A percentile compares a stretch with the other conserved stretches of the same genome.
Evolutionary conservation across 2,113 vertebrate species (phyloP).

Genomic region (Romanogobio albipinnatus): DNA sequence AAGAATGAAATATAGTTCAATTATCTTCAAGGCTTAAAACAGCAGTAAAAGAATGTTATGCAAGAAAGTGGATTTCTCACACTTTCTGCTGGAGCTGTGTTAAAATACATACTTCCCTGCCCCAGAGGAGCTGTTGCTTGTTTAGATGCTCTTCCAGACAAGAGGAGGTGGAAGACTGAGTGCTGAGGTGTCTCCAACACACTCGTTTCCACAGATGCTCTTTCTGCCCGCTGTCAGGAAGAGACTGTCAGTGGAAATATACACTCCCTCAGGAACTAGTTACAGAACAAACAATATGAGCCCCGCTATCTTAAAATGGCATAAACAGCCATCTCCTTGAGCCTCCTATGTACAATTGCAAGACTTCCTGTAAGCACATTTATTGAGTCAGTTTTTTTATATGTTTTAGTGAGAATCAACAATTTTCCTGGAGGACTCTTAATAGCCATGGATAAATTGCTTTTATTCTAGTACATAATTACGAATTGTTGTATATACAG

Average conservation of each 20-base stretch:
- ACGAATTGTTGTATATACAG: background rate
- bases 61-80: background rate
- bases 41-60: background rate
- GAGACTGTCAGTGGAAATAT: conserved; percentile 43
- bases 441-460: background rate
- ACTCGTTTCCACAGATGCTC: conserved; percentile 26
- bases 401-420: background rate
- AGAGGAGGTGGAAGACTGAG: conserved; percentile 36
- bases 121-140: conserved; percentile 39
- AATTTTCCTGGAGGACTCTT: background rate
- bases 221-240: conserved; percentile 45
- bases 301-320: conserved; percentile 24
- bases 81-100: conserved; percentile 18
- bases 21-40: background rate
- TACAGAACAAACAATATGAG: conserved; percentile 52
- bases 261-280: conserved; percentile 44
- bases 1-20: background rate
- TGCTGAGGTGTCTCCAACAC: conserved; percentile 31
- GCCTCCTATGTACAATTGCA: background rate
- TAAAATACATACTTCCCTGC: conserved; percentile 18
- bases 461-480: background rate
- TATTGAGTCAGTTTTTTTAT: conserved; percentile 11
- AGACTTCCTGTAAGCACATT: conserved; percentile 10
- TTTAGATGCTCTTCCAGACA: conserved; percentile 43
- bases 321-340: conserved; percentile 38